phyloP scores from a whole-genome alignment of 2,113 vertebrate species.

The western clawed frog (Xenopus tropicalis) region UCB_Xtro_10.0 CM004450.2:69534001-69534500 shows the following conservation, averaged over 20 bases:
- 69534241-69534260: slow-evolving; percentile 1
- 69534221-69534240: background rate
- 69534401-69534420: background rate
- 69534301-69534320: background rate
- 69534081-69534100: background rate
- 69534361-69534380: slow-evolving; percentile 16
- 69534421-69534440: slow-evolving; percentile 1
- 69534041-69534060: background rate
- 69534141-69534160: background rate
- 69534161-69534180: slow-evolving; percentile 4
- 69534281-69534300: slow-evolving; percentile 3
- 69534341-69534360: slow-evolving; percentile 8
- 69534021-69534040: no score
- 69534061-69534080: background rate
- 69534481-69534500: background rate
- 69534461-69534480: background rate
- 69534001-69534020: no score
- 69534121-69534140: background rate
- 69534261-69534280: slow-evolving; percentile 4
- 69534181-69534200: slow-evolving; percentile 10
- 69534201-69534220: slow-evolving; percentile 12
- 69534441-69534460: background rate
- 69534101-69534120: background rate
- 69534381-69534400: background rate
- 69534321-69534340: slow-evolving; percentile 25